These are phyloP conservation scores for Dasysyrphus albostriatus DNA, from an alignment of 2,888 invertebrate species.

Conservation along the genomic window DNA sequence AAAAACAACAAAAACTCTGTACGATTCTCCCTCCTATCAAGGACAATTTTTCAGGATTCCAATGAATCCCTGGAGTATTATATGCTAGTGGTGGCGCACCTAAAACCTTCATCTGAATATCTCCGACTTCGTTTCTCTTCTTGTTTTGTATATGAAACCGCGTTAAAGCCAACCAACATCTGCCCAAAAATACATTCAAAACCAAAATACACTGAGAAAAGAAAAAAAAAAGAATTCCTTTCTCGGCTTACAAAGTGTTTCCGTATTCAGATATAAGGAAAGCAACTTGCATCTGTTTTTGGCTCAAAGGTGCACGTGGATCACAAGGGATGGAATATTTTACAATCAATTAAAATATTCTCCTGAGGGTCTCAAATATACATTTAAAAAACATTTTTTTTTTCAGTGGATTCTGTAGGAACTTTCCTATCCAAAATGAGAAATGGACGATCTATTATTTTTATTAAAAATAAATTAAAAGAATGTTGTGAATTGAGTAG, in stretches of 20 bases:
- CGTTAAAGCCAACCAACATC: constrained; percentile 64
- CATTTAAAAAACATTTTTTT: too few relatives aligned
- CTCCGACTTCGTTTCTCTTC: constrained; percentile 15
- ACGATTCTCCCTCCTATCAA: constrained; percentile 44
- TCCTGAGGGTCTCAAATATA: constrained; percentile 65
- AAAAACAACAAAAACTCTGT: constrained; percentile 1
- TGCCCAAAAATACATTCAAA: constrained; percentile 64
- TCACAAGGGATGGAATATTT: constrained; percentile 71
- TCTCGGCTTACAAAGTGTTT: constrained; percentile 69
- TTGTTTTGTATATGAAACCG: constrained; percentile 37
- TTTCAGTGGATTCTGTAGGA: constrained; percentile 3
- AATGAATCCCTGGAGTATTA: constrained; percentile 32
- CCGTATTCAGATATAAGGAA: constrained; percentile 74
- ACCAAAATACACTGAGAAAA: constrained; percentile 26
- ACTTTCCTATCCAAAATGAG: background rate
- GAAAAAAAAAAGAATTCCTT: constrained; percentile 53
- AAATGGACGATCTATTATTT: background rate
- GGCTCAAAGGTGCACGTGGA: constrained; percentile 74
- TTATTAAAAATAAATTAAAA: background rate
- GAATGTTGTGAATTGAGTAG: constrained; percentile 18
- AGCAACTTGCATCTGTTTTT: constrained; percentile 75
- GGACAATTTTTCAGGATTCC: constrained; percentile 74
- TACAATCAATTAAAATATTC: constrained; percentile 76
- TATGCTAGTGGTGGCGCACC: constrained; percentile 54
- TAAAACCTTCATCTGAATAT: constrained; percentile 39